phyloP scores from a whole-genome alignment of 2,888 invertebrate genomes.

The Latrodectus hesperus region DNA sequence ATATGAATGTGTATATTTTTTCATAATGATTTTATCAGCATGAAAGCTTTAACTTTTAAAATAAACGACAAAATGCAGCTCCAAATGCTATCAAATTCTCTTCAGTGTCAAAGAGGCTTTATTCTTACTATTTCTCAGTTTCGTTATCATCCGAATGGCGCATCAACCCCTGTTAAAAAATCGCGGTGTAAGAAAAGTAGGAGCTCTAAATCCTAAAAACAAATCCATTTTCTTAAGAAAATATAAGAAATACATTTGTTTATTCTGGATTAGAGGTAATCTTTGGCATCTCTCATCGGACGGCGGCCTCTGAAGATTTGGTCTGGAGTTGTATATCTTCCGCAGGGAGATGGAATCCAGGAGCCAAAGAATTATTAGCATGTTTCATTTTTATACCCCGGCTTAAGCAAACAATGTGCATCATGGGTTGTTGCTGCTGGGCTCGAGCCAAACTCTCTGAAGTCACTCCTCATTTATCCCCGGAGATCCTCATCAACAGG shows the following conservation, averaged over 20 bases:
- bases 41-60: no score
- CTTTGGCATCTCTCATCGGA: background rate
- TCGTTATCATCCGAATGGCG: background rate
- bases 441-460: slow-evolving; percentile 17
- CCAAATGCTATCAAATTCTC: no score
- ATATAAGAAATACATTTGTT: slow-evolving; percentile 11
- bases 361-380: slow-evolving; percentile 17
- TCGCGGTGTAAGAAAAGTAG: background rate
- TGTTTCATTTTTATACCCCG: slow-evolving; percentile 54
- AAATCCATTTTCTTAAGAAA: background rate
- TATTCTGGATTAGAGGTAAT: background rate
- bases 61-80: no score
- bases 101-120: no score
- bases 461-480: slow-evolving; percentile 52
- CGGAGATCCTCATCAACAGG: slow-evolving; percentile 50
- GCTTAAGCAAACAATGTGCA: slow-evolving; percentile 48
- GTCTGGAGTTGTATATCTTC: slow-evolving; percentile 36
- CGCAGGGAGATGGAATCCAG: slow-evolving; percentile 10
- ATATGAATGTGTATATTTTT: no score
- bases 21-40: no score
- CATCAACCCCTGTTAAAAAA: background rate
- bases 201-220: background rate
- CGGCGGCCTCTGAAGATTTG: background rate
- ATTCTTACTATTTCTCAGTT: no score
- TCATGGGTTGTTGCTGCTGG: slow-evolving; percentile 36